Evolutionary conservation across 2,888 invertebrate species (phyloP), one percentile per base, ranked within the genome.

Genomic region (Altica lythri): DNA sequence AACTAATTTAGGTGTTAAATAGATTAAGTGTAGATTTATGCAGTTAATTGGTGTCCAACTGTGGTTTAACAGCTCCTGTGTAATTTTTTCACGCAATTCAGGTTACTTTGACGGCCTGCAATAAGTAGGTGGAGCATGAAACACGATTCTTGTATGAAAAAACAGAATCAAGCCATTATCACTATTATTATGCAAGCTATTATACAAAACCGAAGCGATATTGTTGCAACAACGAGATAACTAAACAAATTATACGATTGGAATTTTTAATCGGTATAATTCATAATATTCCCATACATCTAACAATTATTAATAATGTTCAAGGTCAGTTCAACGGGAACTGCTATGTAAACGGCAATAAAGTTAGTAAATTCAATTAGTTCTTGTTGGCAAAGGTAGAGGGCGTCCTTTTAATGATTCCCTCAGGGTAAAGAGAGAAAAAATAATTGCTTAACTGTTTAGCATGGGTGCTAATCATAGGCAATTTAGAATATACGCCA

Each of bases 1-100:
- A 38, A 18, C 38, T 17, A 38, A 38, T 40, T 13, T 5, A 40
- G 40, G 22, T 22, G 40, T 40, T 22, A 40, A 40, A 40, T 40
- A 22, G 22, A 40, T 40, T 40, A 40, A 40, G 12, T 40, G 22
- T 22, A 14, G 13, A 40, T 22, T 22, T 40, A 40, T 22, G 13
- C 13, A 40, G 4, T 22, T 40, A 40, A 40, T 40, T 40, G 40
- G 40, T 40, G 25, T 40, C 40, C 40, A 1, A 40, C 40, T 2
- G 40, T 3, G 40, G 12, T 13, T 12, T 40, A 22, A 10, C 40
- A n/a, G 40, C 40, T 40, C 25, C 40, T 2, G 18, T 5, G 2
- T 13, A 19, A 12, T 40, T 40, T 40, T 40, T 40, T n/a, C 8
- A 12, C 9, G 34, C 16, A 34, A 34, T 34, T 34, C 6, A 34